Evolutionary conservation across 1,140 invertebrate species (phyloP).

Genomic region (Aphaenogaster rudis): DNA sequence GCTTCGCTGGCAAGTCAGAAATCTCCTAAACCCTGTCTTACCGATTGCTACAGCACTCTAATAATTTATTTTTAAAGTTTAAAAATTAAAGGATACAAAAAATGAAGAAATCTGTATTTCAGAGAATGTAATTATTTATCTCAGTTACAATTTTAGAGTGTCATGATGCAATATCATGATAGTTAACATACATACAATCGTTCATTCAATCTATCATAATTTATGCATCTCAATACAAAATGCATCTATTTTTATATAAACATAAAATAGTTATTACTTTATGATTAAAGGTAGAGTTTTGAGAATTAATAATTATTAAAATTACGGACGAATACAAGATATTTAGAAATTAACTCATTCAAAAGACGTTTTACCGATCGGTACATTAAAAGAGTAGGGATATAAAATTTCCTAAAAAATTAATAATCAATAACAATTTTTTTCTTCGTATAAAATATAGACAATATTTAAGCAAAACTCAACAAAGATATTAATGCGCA

Average conservation of each 20-base stretch:
- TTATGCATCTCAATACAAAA: conserved; percentile 9
- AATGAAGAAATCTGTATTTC: background rate
- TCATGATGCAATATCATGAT: background rate
- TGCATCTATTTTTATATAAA: background rate
- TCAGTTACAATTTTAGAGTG: background rate
- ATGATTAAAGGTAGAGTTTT: background rate
- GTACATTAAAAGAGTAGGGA: background rate
- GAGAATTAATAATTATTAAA: background rate
- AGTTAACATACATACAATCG: background rate
- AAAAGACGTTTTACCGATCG: conserved; percentile 21
- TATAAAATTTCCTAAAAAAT: background rate
- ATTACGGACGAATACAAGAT: background rate
- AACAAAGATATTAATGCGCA: background rate
- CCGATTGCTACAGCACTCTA: conserved; percentile 69
- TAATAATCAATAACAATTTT: background rate
- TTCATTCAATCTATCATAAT: background rate
- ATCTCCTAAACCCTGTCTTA: conserved; percentile 81
- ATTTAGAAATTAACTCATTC: background rate
- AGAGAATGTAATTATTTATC: conserved; percentile 11
- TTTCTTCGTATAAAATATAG: background rate
- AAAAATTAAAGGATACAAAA: background rate
- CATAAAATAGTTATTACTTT: background rate
- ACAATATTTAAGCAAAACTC: background rate
- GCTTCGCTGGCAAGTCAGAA: conserved; percentile 79
- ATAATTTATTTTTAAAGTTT: conserved; percentile 58